Evolutionary conservation across 2,888 invertebrate species (phyloP), one percentile per base, ranked within the genome.

Genomic region (Alentia gelatinosa): DNA sequence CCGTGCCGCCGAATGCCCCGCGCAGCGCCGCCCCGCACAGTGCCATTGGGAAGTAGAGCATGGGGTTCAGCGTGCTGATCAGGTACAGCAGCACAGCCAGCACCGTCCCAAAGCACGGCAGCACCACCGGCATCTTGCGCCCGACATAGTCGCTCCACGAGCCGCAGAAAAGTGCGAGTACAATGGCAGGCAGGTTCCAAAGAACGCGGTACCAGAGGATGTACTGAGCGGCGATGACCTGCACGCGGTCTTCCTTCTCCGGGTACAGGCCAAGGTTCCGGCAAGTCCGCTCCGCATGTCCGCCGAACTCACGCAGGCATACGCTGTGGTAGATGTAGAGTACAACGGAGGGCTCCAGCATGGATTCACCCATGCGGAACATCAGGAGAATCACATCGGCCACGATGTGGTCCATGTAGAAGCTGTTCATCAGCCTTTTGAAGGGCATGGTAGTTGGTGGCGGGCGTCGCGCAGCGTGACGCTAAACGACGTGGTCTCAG

Each of bases 1-100:
- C 95, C 91, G 95, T 96, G 1, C 96, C 96, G 4, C 96, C 96
- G 79, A 94, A 95, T 0, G 96, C 79, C 0, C 96, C 96, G 83
- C 95, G 95, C 0, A 96, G 88, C 50, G 96, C 90, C 23, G 95
- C 95, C 47, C 96, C 96, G 79, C 96, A 93, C 37, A 96, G 93
- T 42, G 96, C 93, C 93, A 95, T 95, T 7, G 93, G 93, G 15
- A 96, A 93, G 89, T 89, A 93, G 9, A 94, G 92, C 1, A 94
- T 91, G 35, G 94, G 93, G 47, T 93, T 94, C 26, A 95, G 90
- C 0, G 96, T 94, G 92, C 95, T 95, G 40, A 95, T 89, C 4
- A 96, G 94, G 91, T 90, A 90, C 5, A 90, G 68, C 75, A 90
- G 35, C 37, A 79, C 79, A 47, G 90, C 74, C 93, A 96, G 91